Evolutionary conservation across 2,888 invertebrate genomes (phyloP), one percentile per base, ranked within the genome.

Genomic region (Allolobophora icterica): DNA sequence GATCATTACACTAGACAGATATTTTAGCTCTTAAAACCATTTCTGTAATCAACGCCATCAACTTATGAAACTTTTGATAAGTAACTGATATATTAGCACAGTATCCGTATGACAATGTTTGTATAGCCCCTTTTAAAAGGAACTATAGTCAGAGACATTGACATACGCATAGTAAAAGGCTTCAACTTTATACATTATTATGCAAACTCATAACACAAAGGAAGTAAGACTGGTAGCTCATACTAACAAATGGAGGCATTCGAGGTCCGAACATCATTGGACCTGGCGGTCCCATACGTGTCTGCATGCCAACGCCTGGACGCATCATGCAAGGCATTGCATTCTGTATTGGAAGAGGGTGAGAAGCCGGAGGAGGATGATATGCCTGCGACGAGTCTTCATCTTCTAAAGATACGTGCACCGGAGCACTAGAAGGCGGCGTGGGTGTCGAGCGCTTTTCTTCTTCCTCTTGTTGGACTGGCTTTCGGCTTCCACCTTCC

Each of bases 401-500:
- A 52, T 52, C 89, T 30, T 90, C 91, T 24, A 89, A 71, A n/a
- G 90, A 90, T 8, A 87, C 35, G 34, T 87, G 34, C 34, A 38
- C 87, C 38, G 58, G 21, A 58, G 91, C 87, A 17, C 30, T n/a
- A 21, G 58, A 38, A 34, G 52, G 89, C 15, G 89, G 89, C 19
- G 84, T 91, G 33, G 38, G 84, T 45, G 30, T 35, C 83, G 35
- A 89, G 90, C 71, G 89, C 90, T 52, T 58, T 84, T 91, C 89
- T 84, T 91, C 91, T n/a, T 34, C 40, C 33, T 90, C 90, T 38
- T 89, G 89, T 52, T 91, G 91, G 40, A 34, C 34, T 6, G 38
- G 95, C 93, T 95, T 95, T 93, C 95, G 94, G 90, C 95, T 96
- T 94, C 97, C 98, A 96, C 97, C 97, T 96, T 97, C 97, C 96